A percentile compares a stretch with the other conserved stretches of the same genome.
Evolutionary conservation across 2,888 invertebrate genomes (phyloP).

Genomic region (Heliconius sara): DNA sequence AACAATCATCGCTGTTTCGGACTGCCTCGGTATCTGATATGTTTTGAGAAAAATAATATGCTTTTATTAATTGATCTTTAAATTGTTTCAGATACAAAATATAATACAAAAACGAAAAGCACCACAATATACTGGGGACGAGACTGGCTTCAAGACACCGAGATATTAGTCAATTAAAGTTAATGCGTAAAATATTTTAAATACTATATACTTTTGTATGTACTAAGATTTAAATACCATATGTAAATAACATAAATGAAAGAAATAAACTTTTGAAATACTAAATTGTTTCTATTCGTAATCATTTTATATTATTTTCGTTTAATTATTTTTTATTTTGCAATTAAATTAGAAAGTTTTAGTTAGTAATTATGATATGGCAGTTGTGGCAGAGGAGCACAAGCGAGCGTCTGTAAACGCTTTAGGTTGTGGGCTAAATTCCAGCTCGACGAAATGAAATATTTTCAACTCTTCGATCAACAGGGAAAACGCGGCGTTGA

Average conservation of each 20-base stretch:
- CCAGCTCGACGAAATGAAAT: too few relatives aligned
- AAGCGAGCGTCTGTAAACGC: too few relatives aligned
- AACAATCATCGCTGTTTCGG: background rate
- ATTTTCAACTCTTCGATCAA: too few relatives aligned
- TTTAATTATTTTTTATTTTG: background rate
- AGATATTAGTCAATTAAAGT: conserved; percentile 79
- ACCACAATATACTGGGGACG: conserved; percentile 76
- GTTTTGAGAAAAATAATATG: background rate
- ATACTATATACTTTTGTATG: conserved; percentile 13
- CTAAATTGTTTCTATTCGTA: background rate
- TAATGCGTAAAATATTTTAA: background rate
- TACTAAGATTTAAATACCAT: background rate
- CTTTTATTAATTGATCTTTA: background rate
- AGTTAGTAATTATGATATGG: too few relatives aligned
- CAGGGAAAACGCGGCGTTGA: too few relatives aligned
- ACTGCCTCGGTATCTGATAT: background rate
- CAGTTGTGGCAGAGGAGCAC: too few relatives aligned
- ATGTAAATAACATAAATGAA: conserved; percentile 16
- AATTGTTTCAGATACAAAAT: conserved; percentile 85
- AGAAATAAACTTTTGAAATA: background rate
- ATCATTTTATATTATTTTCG: background rate
- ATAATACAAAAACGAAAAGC: conserved; percentile 95
- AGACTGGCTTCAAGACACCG: conserved; percentile 86
- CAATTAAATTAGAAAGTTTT: too few relatives aligned
- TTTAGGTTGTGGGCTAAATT: too few relatives aligned